Conservation (phyloP, 2,797 vertebrate genomes). For the Cheracebus regulus region DNA sequence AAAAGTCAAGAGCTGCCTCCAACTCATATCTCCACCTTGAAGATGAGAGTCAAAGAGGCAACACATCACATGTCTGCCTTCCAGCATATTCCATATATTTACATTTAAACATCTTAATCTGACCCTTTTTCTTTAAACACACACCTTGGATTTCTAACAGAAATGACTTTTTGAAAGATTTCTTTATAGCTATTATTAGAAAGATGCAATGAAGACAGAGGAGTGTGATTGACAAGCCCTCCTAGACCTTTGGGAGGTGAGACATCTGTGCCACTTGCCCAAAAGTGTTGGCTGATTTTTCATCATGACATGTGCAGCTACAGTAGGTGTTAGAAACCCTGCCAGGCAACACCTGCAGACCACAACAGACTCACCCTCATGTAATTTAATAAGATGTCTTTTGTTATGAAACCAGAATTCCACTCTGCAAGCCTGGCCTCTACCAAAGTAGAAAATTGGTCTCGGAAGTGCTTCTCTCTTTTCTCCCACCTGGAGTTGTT, state of each 20-base stretch:
- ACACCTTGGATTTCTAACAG: rapidly evolving
- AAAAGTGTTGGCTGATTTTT: constrained; percentile 57
- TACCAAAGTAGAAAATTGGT: constrained; percentile 66
- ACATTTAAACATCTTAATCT: background rate
- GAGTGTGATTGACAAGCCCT: background rate
- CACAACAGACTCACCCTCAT: constrained; percentile 38
- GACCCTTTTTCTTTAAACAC: background rate
- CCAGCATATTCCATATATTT: background rate
- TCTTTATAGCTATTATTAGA: constrained; percentile 51
- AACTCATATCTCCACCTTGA: rapidly evolving
- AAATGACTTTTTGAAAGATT: background rate
- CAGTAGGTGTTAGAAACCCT: constrained; percentile 31
- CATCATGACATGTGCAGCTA: constrained; percentile 32
- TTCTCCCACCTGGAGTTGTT: constrained; percentile 71
- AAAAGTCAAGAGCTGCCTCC: background rate
- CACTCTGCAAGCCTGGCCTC: background rate
- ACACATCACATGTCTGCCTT: background rate
- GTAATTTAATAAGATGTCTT: constrained; percentile 75
- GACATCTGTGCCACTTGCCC: background rate
- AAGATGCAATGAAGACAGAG: background rate
- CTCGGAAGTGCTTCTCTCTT: constrained; percentile 52
- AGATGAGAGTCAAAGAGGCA: rapidly evolving
- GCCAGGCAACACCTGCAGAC: constrained; percentile 68
- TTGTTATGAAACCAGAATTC: constrained; percentile 75
- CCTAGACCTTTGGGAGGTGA: background rate